These are phyloP conservation scores for Lithodes maja DNA, from an alignment of 2,888 invertebrate species.

Conservation along the genomic window DNA sequence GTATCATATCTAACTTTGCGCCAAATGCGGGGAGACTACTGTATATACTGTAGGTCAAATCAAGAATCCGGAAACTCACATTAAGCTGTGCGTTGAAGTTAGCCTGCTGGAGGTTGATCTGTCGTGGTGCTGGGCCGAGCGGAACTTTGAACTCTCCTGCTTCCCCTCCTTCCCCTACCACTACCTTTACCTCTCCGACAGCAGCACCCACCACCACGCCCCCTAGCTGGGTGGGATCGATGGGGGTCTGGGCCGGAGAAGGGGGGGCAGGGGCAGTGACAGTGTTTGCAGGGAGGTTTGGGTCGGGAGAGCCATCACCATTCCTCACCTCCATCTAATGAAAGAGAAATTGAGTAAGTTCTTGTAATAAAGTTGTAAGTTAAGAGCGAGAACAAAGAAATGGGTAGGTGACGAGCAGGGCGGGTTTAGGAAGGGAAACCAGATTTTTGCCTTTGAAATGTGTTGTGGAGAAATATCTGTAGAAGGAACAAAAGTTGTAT, in stretches of 20 bases:
- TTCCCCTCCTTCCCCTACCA: conserved; percentile 31
- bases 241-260: background rate
- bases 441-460: too few relatives aligned
- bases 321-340: background rate
- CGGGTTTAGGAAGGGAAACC: too few relatives aligned
- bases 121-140: conserved; percentile 51
- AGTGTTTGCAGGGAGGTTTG: background rate
- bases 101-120: conserved; percentile 52
- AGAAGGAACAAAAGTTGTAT: too few relatives aligned
- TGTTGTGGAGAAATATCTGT: too few relatives aligned
- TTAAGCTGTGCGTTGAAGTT: conserved; percentile 61
- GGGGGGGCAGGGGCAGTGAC: conserved; percentile 1
- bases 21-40: too few relatives aligned
- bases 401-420: too few relatives aligned
- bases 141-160: conserved; percentile 59
- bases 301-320: conserved; percentile 10
- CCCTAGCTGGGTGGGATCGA: background rate
- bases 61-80: conserved; percentile 24
- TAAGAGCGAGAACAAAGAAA: too few relatives aligned
- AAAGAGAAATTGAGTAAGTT: too few relatives aligned
- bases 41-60: background rate
- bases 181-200: conserved; percentile 21
- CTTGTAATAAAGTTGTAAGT: too few relatives aligned
- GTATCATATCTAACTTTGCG: too few relatives aligned
- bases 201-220: background rate